Conservation (phyloP, 2,113 vertebrate species). For the Charadrius vociferus region DNA sequence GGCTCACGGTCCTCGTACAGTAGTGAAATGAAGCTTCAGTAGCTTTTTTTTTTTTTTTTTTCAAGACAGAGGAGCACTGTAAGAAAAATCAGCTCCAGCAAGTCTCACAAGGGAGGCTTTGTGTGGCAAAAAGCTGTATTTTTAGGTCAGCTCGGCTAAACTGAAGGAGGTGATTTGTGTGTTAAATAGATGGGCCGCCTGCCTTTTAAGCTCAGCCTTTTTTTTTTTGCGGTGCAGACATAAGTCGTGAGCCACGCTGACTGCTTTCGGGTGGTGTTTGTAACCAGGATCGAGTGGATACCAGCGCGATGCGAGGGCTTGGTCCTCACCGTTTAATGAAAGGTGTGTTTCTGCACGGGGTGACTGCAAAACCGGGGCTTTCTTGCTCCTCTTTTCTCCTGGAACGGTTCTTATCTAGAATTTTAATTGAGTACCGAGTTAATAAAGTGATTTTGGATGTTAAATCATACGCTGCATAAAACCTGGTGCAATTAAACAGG, state of each 20-base stretch:
- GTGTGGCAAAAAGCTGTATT: conserved; percentile 19
- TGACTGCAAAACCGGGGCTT: background rate
- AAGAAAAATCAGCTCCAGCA: background rate
- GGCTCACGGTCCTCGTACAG: background rate
- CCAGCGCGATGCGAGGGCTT: background rate
- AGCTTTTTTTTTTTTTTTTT: background rate
- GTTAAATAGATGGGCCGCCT: background rate
- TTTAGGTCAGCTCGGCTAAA: conserved; percentile 21
- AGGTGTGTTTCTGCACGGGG: background rate
- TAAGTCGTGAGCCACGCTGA: background rate
- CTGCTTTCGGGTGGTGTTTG: background rate
- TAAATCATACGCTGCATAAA: background rate
- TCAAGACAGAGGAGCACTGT: background rate
- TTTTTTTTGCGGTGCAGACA: background rate
- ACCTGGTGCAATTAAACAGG: background rate
- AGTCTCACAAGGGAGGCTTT: conserved; percentile 39
- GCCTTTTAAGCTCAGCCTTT: background rate
- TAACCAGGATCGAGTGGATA: background rate
- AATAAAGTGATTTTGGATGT: background rate
- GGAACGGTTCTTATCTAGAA: background rate
- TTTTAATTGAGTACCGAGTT: background rate
- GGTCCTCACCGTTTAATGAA: background rate
- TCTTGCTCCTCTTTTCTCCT: background rate
- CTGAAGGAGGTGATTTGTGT: background rate
- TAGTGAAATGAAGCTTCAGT: background rate